Conservation (phyloP, 1,140 invertebrate genomes). For the Vollenhovia emeryi region DNA sequence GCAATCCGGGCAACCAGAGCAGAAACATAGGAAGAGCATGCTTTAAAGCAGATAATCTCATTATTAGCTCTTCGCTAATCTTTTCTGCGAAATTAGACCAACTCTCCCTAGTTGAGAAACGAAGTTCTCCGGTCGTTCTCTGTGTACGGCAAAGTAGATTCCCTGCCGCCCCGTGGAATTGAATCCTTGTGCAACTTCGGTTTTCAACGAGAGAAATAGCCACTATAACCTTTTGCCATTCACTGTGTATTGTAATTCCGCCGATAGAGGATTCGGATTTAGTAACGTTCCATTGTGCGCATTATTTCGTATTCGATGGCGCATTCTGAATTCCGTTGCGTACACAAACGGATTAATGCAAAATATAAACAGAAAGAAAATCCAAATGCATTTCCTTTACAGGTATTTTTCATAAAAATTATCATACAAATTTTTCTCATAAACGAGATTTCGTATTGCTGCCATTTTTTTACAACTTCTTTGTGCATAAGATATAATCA, state of each 20-base stretch:
- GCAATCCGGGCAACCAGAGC: not conserved
- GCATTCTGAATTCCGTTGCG: constrained; percentile 27
- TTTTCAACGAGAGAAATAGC: constrained; percentile 46
- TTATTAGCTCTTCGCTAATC: constrained; percentile 72
- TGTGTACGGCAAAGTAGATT: constrained; percentile 56
- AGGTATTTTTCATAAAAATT: constrained; percentile 33
- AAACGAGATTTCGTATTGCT: not conserved
- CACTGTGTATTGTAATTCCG: constrained; percentile 37
- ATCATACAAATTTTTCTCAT: not conserved
- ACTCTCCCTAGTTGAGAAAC: constrained; percentile 59
- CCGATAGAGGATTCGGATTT: constrained; percentile 44
- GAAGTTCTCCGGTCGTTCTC: constrained; percentile 36
- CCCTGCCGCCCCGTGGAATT: constrained; percentile 50
- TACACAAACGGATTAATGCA: constrained; percentile 12
- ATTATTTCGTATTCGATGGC: constrained; percentile 31
- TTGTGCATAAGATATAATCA: not conserved
- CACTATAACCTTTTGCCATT: constrained; percentile 45
- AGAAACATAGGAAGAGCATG: constrained; percentile 53
- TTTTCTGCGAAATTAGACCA: constrained; percentile 70
- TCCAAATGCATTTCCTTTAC: constrained; percentile 7
- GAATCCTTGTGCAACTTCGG: constrained; percentile 59
- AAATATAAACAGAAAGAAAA: not conserved
- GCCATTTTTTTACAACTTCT: not conserved
- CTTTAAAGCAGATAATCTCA: constrained; percentile 72
- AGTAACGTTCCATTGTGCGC: constrained; percentile 10